These are phyloP conservation scores for Chrysemys picta DNA, from an alignment of 2,113 vertebrate species.

Conservation along the genomic window DNA sequence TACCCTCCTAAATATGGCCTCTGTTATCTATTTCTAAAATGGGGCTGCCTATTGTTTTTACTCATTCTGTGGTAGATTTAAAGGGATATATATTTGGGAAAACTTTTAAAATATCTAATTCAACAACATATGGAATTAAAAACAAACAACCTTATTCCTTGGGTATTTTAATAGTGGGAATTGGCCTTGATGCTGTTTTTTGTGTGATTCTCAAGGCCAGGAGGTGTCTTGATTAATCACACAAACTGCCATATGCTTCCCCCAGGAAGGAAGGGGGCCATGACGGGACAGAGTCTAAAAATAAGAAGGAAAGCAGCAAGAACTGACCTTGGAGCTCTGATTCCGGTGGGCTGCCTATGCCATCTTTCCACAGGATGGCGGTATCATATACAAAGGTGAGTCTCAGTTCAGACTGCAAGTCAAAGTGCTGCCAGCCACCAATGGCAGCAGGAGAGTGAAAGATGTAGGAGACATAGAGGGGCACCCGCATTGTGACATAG, in stretches of 20 bases:
- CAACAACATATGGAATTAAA: background rate
- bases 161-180: background rate
- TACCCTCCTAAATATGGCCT: fast-evolving
- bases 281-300: background rate
- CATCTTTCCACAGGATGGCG: constrained; percentile 85
- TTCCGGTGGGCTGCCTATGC: constrained; percentile 81
- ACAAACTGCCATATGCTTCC: background rate
- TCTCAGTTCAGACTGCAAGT: constrained; percentile 83
- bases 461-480: constrained; percentile 83
- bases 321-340: constrained; percentile 81
- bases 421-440: constrained; percentile 86
- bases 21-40: background rate
- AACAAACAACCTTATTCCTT: background rate
- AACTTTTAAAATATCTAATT: background rate
- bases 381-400: constrained; percentile 85
- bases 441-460: constrained; percentile 81
- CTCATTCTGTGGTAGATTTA: background rate
- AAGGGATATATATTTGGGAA: background rate
- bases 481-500: constrained; percentile 80
- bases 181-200: background rate
- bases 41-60: background rate
- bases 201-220: background rate
- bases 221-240: fast-evolving
- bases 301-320: background rate
- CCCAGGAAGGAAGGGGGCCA: background rate